Evolutionary conservation across 2,888 invertebrate species (phyloP).

Genomic region (Chironomus tentans): DNA sequence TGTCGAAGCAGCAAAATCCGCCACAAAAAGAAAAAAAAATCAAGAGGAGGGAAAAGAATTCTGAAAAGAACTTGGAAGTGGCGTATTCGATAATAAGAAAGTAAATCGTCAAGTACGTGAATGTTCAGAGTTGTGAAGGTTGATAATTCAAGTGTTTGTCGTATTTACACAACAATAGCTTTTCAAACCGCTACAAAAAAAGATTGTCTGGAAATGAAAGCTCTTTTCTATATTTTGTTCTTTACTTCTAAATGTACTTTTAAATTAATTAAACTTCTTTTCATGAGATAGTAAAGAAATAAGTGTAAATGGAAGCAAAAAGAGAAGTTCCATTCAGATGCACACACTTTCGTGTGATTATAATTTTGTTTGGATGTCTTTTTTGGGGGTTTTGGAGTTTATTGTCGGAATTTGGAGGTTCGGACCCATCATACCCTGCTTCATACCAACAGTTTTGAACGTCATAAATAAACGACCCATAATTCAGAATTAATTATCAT

Average conservation of each 20-base stretch:
- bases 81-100: not conserved
- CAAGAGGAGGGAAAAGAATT: not conserved
- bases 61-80: not conserved
- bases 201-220: not conserved
- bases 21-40: not conserved
- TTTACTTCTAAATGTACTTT: not conserved
- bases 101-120: conserved; percentile 6
- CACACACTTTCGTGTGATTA: no score
- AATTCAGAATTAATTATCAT: no score
- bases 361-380: no score
- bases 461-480: no score
- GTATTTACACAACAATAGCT: conserved; percentile 6
- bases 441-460: no score
- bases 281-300: not conserved
- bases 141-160: not conserved
- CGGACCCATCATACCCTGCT: no score
- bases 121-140: not conserved
- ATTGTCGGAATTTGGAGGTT: no score
- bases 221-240: not conserved
- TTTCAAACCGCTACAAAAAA: not conserved
- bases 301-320: not conserved
- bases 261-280: not conserved
- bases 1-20: no score
- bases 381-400: no score
- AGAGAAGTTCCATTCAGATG: no score